Evolutionary conservation across 2,113 vertebrate genomes (phyloP), one percentile per base, ranked within the genome.

Genomic region (Mixornis gularis): DNA sequence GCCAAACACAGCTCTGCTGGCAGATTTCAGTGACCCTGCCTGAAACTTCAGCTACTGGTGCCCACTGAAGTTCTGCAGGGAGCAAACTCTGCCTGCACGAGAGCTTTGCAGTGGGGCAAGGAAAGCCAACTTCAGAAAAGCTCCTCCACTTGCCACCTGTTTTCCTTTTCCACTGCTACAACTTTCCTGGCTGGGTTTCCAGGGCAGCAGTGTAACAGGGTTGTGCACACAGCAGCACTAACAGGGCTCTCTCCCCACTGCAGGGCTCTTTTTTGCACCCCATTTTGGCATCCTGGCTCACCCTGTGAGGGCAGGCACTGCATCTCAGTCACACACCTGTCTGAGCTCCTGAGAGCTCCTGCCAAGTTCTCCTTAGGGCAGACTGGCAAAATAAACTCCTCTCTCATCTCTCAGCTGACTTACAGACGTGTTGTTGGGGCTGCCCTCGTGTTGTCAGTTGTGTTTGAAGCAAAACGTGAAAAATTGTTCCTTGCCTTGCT

Each of bases 401-500:
- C 41, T 83, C 24, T 87, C 74, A 83, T 78, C 51, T 73, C 72
- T 73, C 60, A 40, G 16, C 59, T 83, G 52, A 53, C 36, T 55
- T 64, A 41, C 1, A 69, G 65, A 46, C 30, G 2, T 79, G 73
- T 2, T 87, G 56, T 55, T 89, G 41, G 30, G 81, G 59, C 76
- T 94, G 79, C 53, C 49, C 59, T 53, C 20, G 12, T 53, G 29
- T 38, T 88, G 55, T 91, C 82, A 64, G 34, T 85, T 26, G 59
- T 66, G 60, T 85, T 90, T 78, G 89, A 71, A 87, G 83, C 27
- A 46, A 89, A 89, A 76, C 89, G 66, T 80, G 85, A 79, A 78
- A 48, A 60, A 71, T 48, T 40, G n/a, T 78, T n/a, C 65, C 89
- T 84, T 90, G 43, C 72, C 38, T 92, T 84, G 77, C 63, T 77